Percentiles rank a stretch among this genome's conserved stretches.
Evolutionary conservation across 2,888 invertebrate genomes (phyloP).

Genomic region (Clusia tigrina): DNA sequence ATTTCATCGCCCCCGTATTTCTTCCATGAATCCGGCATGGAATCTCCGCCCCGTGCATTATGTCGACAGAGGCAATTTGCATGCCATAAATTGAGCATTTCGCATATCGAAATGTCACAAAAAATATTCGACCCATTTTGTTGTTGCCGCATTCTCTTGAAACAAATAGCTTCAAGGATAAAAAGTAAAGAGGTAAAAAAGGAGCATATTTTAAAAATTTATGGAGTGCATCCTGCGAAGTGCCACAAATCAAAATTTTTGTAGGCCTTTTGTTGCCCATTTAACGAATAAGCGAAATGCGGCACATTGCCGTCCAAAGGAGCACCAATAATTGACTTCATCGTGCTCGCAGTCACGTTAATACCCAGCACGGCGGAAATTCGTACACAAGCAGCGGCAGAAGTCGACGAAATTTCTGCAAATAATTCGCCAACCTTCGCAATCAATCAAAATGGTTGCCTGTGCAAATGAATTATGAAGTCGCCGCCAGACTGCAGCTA

Average conservation of each 20-base stretch:
- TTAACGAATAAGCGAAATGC: too few species aligned
- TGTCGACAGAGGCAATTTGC: slow-evolving; percentile 1
- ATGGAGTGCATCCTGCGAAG: too few species aligned
- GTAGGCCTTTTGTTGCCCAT: too few species aligned
- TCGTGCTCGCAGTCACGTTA: neutral
- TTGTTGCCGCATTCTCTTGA: too few species aligned
- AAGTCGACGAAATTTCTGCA: neutral
- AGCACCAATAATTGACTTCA: neutral
- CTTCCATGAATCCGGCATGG: too few species aligned
- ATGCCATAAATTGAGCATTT: slow-evolving; percentile 1
- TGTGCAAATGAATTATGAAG: neutral
- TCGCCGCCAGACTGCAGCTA: neutral
- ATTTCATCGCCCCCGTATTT: too few species aligned
- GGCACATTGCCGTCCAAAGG: too few species aligned
- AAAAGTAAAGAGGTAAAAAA: too few species aligned
- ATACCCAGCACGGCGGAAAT: neutral
- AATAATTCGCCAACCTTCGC: neutral
- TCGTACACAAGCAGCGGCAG: neutral
- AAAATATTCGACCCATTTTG: too few species aligned
- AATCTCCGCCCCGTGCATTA: neutral
- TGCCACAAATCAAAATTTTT: too few species aligned
- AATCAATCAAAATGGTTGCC: neutral
- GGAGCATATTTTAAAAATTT: too few species aligned
- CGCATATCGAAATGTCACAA: slow-evolving; percentile 3
- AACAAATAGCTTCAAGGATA: too few species aligned